Evolutionary conservation across 2,888 invertebrate genomes (phyloP).

Genomic region (Chrysolina oricalcia): DNA sequence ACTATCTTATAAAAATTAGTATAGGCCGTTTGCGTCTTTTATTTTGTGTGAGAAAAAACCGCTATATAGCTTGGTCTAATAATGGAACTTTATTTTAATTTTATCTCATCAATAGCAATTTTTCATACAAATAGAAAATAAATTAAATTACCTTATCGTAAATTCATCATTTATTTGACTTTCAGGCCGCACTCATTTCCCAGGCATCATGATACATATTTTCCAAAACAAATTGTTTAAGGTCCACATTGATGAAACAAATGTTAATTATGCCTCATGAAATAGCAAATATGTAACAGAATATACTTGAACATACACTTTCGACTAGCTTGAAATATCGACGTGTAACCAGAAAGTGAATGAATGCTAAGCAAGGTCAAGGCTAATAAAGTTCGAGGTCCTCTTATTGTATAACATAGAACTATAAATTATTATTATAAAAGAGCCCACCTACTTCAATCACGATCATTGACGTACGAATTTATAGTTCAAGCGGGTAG

Average conservation of each 20-base stretch:
- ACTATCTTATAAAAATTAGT: too few relatives aligned
- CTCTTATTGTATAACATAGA: slow-evolving; percentile 46
- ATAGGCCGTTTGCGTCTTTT: too few relatives aligned
- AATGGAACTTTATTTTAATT: too few relatives aligned
- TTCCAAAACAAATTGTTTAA: too few relatives aligned
- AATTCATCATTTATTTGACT: too few relatives aligned
- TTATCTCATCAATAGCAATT: too few relatives aligned
- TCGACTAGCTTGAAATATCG: slow-evolving; percentile 14
- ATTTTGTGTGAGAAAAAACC: too few relatives aligned
- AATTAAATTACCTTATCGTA: too few relatives aligned
- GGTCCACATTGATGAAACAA: not conserved
- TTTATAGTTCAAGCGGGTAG: not conserved
- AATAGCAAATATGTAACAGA: slow-evolving; percentile 24
- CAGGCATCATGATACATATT: too few relatives aligned
- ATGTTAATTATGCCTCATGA: not conserved
- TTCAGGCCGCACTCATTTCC: too few relatives aligned
- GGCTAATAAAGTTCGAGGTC: slow-evolving; percentile 53
- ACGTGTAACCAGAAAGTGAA: slow-evolving; percentile 45
- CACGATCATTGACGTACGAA: slow-evolving; percentile 5
- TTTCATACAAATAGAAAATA: too few relatives aligned
- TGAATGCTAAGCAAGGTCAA: slow-evolving; percentile 48
- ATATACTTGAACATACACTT: slow-evolving; percentile 19
- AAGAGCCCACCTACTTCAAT: not conserved
- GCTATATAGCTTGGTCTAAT: too few relatives aligned
- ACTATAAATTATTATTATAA: slow-evolving; percentile 36